Base-by-base conservation (phyloP, 2,888 invertebrate species). In the Geotrupes spiniger region DNA sequence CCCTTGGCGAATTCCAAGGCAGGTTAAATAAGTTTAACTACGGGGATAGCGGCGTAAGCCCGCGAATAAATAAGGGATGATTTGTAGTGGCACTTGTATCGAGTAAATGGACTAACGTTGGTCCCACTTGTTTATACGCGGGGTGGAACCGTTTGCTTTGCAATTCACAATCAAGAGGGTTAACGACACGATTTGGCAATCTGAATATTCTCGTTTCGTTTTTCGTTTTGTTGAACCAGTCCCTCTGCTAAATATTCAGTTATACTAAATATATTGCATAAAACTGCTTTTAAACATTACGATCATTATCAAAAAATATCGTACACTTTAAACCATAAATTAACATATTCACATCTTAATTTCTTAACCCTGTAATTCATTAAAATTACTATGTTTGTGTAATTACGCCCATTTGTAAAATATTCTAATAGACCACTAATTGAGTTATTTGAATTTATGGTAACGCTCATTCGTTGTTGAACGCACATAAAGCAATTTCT, bases 61-160 rank as follows among this genome's bases (percentile, higher is more conserved):
- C 36, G 51, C 53, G 53, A 58, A 56, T 54, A 58, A 58, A 58
- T 56, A 54, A 54, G 52, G 56, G 56, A 56, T 57, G 58, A 58
- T 58, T 58, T 58, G 58, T 58, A 56, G 52, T 51, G 49, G 47
- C 51, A 45, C 49, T 53, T 48, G 39, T 39, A 48, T 43, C 44
- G 27, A 46, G 47, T 42, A 46, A 48, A 51, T 49, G 53, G 45
- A 49, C 53, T 50, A 47, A 50, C 47, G 50, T 51, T 51, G 46
- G 52, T 46, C 52, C 42, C 36, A 45, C 51, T 52, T 52, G 54
- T 54, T 54, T 54, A 52, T 52, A 49, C 50, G 50, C 52, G 47
- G 52, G 47, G 41, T 42, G 50, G 50, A 50, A 52, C 47, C 51
- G 49, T 54, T 54, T 54, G 50, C 52, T 54, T 54, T 52, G 54